These are phyloP conservation scores for Pangasius macronema DNA, from an alignment of 2,797 vertebrate species.

Conservation along the genomic window DNA sequence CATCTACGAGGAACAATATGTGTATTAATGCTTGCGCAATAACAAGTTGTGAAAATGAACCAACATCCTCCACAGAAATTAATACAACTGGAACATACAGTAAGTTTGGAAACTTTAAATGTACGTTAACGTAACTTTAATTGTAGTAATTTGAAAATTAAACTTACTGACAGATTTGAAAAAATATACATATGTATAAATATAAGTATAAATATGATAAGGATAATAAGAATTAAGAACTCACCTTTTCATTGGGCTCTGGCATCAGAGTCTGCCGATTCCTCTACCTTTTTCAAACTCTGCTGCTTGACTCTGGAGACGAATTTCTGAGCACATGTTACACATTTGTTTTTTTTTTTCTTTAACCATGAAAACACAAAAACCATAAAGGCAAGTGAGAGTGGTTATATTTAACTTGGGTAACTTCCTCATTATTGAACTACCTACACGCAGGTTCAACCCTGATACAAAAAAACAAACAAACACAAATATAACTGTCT, in stretches of 20 bases:
- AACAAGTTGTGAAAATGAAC: background rate
- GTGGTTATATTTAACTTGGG: constrained; percentile 65
- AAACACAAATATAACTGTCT: background rate
- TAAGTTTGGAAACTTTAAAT: background rate
- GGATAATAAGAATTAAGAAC: background rate
- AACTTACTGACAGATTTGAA: background rate
- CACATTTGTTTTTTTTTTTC: constrained; percentile 29
- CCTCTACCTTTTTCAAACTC: background rate
- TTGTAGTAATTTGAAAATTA: background rate
- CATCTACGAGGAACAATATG: constrained; percentile 46
- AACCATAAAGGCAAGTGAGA: constrained; percentile 66
- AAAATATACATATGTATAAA: background rate
- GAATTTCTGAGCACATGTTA: background rate
- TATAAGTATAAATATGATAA: too few species aligned
- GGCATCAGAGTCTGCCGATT: background rate
- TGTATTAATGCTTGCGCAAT: background rate
- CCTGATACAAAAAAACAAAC: background rate
- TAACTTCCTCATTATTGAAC: constrained; percentile 70
- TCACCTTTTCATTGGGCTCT: constrained; percentile 3
- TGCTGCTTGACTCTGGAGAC: background rate
- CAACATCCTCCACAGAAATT: background rate
- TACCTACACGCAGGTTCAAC: background rate
- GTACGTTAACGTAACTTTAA: too few species aligned
- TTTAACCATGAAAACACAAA: constrained; percentile 53
- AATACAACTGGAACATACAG: background rate